phyloP scores from a whole-genome alignment of 1,140 invertebrate species.

The Orius insidiosus region DNA sequence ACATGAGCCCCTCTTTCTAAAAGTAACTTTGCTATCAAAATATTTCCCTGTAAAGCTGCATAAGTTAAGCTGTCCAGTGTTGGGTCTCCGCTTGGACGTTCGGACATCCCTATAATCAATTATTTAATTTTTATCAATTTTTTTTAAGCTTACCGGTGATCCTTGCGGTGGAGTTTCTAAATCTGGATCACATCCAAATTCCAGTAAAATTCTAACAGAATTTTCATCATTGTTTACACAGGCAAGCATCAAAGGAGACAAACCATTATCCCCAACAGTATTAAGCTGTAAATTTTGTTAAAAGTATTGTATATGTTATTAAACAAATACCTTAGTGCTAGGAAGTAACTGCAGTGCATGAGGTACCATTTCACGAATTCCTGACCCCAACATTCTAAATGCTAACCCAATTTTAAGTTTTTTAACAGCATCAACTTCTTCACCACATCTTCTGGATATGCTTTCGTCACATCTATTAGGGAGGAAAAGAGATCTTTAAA shows the following conservation, averaged over 20 bases:
- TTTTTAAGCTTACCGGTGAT: slow-evolving; percentile 24
- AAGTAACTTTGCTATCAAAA: slow-evolving; percentile 39
- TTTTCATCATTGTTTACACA: slow-evolving; percentile 61
- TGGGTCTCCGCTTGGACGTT: slow-evolving; percentile 45
- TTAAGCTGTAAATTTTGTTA: slow-evolving; percentile 30
- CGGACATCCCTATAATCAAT: slow-evolving; percentile 21
- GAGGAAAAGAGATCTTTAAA: slow-evolving; percentile 11
- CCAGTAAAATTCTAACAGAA: slow-evolving; percentile 38
- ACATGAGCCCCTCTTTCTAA: slow-evolving; percentile 65
- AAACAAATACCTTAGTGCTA: slow-evolving; percentile 35
- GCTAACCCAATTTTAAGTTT: slow-evolving; percentile 56
- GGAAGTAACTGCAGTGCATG: slow-evolving; percentile 62
- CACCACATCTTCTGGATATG: slow-evolving; percentile 28
- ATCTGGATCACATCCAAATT: slow-evolving; percentile 32
- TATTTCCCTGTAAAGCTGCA: slow-evolving; percentile 30
- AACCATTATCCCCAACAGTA: slow-evolving; percentile 57
- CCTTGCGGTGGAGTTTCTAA: slow-evolving; percentile 29
- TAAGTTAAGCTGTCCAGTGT: slow-evolving; percentile 48
- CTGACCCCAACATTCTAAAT: slow-evolving; percentile 59
- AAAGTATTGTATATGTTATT: no score
- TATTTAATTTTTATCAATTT: not conserved
- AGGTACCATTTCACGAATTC: slow-evolving; percentile 54
- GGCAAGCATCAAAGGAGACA: slow-evolving; percentile 66
- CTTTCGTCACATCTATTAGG: slow-evolving; percentile 32
- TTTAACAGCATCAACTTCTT: slow-evolving; percentile 36